Base-by-base conservation (phyloP, 2,113 vertebrate species). In the Toxotes chatareus region DNA sequence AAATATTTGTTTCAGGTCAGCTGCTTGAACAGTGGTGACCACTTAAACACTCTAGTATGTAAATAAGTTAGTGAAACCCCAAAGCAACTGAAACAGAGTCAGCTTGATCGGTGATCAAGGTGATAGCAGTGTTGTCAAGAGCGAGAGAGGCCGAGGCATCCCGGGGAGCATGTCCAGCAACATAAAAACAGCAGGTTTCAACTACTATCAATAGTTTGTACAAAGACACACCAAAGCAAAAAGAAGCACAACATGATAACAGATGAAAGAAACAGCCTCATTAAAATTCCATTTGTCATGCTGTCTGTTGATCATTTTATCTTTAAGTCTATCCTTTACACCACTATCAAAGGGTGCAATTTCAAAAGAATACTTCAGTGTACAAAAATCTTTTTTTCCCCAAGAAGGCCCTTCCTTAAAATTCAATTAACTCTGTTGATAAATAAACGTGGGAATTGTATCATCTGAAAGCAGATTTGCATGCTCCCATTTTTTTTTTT, bases 221-320 rank as follows among this genome's bases (percentile, higher is more conserved):
- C 76, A 91, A 91, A 93, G 81, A 79, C 69, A 55, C 73, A 82
- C 64, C 71, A 85, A 88, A 88, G 86, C 62, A 76, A 95, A 96
- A 96, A 96, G 95, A 96, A 96, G 94, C 95, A 94, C 94, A 96
- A 96, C 96, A 96, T 93, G 95, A 95, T 96, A 96, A 95, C 92
- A 94, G 95, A 98, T 97, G 96, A 97, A 98, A 97, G 96, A 94
- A 94, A 92, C 93, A 81, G 85, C 91, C 96, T 97, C 96, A 96
- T 98, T 98, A 97, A 96, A 97, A 97, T 97, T 97, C 96, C 95
- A 96, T 97, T 97, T 96, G 96, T 97, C 96, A 96, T 96, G 96
- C 95, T 96, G 96, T 95, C 95, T 96, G 96, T 96, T 97, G 95
- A 97, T 97, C 96, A 97, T 95, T 96, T 96, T 95, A 97, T 97